phyloP scores from a whole-genome alignment of 2,888 invertebrate genomes.

The Eustalomyia histrio region DNA sequence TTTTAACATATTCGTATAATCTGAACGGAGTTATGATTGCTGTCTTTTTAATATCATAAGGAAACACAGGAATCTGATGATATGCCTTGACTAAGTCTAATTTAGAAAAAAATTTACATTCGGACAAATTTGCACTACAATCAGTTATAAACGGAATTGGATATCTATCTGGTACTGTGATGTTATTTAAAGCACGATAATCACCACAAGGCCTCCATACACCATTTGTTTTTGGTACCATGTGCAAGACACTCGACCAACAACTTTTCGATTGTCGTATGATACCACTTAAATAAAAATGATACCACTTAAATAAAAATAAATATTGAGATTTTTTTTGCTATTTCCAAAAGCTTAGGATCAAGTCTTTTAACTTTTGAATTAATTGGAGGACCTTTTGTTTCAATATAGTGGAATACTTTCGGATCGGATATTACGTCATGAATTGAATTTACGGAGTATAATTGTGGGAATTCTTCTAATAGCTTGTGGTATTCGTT shows the following conservation, averaged over 20 bases:
- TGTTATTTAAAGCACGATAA: constrained; percentile 70
- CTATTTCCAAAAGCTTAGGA: neutral
- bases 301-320: no score
- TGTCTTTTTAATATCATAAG: constrained; percentile 45
- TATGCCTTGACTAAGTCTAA: constrained; percentile 48
- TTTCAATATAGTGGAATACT: neutral
- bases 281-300: no score
- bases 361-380: neutral
- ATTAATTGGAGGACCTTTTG: neutral
- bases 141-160: constrained; percentile 73
- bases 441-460: neutral
- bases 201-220: no score
- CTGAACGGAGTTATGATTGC: constrained; percentile 44
- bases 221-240: no score
- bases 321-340: no score
- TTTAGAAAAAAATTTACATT: no score
- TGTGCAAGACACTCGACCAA: no score
- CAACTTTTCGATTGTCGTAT: no score
- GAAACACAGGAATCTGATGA: constrained; percentile 69
- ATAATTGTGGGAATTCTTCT: neutral
- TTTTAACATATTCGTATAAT: no score
- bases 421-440: neutral
- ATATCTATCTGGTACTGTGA: constrained; percentile 74
- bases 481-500: neutral
- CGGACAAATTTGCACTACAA: constrained; percentile 70